A percentile compares a stretch with the other conserved stretches of the same genome.
phyloP scores from a whole-genome alignment of 2,888 invertebrate genomes.

The Chromoteleia sp. region DNA sequence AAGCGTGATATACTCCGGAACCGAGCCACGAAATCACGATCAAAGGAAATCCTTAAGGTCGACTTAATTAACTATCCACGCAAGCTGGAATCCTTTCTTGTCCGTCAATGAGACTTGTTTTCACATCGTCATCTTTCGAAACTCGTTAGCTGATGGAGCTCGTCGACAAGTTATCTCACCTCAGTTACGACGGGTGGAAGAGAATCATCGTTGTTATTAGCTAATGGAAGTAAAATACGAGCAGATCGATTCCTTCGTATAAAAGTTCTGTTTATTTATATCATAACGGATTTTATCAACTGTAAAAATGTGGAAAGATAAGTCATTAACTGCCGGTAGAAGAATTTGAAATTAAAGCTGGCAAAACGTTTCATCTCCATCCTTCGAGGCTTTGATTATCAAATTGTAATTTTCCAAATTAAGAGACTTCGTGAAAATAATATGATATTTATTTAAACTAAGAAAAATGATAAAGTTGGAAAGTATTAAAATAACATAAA shows the following conservation, averaged over 20 bases:
- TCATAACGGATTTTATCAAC: conserved; percentile 22
- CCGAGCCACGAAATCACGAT: neutral
- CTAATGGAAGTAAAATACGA: conserved; percentile 79
- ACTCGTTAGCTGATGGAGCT: conserved; percentile 80
- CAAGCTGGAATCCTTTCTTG: conserved; percentile 58
- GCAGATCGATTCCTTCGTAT: conserved; percentile 40
- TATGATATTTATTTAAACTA: too few species aligned
- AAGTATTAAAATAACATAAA: too few species aligned
- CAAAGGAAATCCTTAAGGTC: conserved; percentile 15
- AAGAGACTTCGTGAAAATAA: too few species aligned
- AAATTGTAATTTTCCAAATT: too few species aligned
- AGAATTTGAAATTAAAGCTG: too few species aligned
- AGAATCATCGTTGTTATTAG: conserved; percentile 78
- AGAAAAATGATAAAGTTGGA: too few species aligned
- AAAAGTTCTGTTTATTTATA: conserved; percentile 46
- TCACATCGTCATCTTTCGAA: conserved; percentile 72
- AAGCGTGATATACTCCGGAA: neutral
- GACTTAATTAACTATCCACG: conserved; percentile 25
- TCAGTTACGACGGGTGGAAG: conserved; percentile 46
- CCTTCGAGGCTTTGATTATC: too few species aligned
- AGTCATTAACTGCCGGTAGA: conserved; percentile 1
- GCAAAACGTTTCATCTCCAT: too few species aligned
- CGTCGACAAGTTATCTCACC: conserved; percentile 68
- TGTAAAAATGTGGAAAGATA: conserved; percentile 21
- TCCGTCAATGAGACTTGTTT: conserved; percentile 64